Conservation (phyloP, 2,888 invertebrate species). For the Apamea monoglypha region DNA sequence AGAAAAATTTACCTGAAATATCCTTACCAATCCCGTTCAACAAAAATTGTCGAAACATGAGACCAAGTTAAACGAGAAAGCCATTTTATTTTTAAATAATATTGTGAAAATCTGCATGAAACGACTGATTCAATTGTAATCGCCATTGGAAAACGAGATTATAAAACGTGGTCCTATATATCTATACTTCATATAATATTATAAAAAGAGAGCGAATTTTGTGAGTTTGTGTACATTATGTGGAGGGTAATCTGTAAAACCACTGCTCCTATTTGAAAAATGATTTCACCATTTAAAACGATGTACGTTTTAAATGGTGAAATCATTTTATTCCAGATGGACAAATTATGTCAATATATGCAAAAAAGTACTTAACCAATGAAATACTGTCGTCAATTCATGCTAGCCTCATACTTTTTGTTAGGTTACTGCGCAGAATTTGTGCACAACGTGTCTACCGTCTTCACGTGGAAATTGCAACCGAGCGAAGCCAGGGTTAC, state of each 20-base stretch:
- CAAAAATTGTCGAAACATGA: background rate
- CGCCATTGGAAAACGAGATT: background rate
- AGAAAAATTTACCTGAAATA: too few species aligned
- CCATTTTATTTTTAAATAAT: slow-evolving; percentile 5
- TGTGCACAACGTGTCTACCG: background rate
- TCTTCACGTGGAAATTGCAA: background rate
- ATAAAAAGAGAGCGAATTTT: background rate
- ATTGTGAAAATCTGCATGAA: background rate
- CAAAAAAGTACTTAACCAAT: background rate
- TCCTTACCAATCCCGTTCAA: background rate
- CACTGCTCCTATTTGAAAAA: background rate
- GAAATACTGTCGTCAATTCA: background rate
- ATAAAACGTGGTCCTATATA: background rate
- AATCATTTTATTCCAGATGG: background rate
- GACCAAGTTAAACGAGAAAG: background rate
- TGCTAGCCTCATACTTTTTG: background rate
- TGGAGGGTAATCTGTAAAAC: background rate
- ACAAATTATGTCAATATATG: background rate
- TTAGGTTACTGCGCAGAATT: background rate
- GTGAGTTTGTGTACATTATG: background rate
- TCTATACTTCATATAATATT: background rate
- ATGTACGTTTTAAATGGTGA: too few species aligned
- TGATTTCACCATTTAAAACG: background rate
- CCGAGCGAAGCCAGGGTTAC: background rate
- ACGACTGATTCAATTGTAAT: slow-evolving; percentile 10